These are phyloP conservation scores for Megaceryle torquata DNA, from an alignment of 2,113 vertebrate genomes.

Conservation along the genomic window DNA sequence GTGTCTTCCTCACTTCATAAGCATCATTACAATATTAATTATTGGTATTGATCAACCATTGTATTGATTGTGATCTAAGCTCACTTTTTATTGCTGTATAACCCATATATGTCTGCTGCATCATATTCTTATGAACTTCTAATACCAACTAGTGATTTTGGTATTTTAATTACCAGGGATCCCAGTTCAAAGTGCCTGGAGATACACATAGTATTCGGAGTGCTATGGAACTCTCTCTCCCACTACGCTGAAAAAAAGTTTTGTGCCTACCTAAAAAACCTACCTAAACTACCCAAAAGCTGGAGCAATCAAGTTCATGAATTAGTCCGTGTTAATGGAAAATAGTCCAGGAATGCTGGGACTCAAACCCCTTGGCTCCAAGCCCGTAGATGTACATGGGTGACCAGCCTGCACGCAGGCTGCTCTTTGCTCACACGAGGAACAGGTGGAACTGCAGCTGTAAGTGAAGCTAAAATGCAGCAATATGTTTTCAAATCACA, in stretches of 20 bases:
- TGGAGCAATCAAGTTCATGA: not conserved
- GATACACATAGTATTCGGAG: not conserved
- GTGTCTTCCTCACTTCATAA: accelerated
- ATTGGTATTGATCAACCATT: not conserved
- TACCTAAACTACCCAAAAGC: not conserved
- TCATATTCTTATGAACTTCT: not conserved
- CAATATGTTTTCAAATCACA: not conserved
- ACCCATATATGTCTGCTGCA: not conserved
- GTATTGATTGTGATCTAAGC: no score
- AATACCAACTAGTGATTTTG: not conserved
- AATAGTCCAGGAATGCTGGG: no score
- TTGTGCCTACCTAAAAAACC: not conserved
- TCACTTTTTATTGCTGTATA: not conserved
- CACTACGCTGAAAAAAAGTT: not conserved
- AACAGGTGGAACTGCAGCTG: not conserved
- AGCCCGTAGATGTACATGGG: not conserved
- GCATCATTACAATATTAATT: not conserved
- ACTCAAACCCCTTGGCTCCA: not conserved
- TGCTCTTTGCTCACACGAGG: not conserved
- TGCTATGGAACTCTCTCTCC: no score
- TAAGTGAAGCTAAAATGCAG: accelerated
- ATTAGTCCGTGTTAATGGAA: not conserved
- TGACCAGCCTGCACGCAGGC: not conserved
- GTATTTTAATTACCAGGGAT: not conserved
- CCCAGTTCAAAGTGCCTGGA: not conserved